Percentiles rank a stretch among this genome's conserved stretches.
Evolutionary conservation across 35 echinoderm and acorn worm species (phyloP).

Genomic region (Ophioderma brevispina): DNA sequence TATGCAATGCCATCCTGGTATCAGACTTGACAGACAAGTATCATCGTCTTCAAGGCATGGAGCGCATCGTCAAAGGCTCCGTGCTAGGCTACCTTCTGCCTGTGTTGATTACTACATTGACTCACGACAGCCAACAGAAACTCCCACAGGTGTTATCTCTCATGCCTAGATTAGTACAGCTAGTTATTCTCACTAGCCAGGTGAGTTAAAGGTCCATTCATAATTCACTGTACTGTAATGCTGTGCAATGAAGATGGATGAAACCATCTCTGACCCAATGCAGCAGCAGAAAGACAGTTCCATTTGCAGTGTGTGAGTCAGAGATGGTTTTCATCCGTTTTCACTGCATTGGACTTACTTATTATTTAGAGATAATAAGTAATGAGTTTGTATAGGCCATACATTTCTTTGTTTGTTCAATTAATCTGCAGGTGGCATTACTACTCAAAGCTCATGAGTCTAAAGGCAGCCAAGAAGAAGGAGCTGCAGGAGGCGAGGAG

Average conservation of each 20-base stretch:
- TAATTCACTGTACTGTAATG: no score
- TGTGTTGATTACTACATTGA: conserved; percentile 58
- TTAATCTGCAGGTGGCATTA: conserved; percentile 44
- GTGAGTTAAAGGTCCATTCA: no score
- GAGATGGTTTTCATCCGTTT: no score
- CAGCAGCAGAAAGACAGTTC: no score
- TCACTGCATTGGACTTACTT: no score
- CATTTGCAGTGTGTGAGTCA: no score
- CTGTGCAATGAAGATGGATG: no score
- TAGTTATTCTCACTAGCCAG: conserved; percentile 76
- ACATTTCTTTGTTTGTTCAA: background rate
- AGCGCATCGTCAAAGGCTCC: conserved; percentile 68
- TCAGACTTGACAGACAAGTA: conserved; percentile 17
- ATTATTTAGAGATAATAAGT: no score
- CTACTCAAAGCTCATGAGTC: background rate
- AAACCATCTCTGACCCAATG: no score
- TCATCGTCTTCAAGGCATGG: conserved; percentile 50
- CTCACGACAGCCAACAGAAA: conserved; percentile 56
- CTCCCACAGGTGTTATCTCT: conserved; percentile 46
- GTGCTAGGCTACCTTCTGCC: conserved; percentile 76
- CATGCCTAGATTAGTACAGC: conserved; percentile 69
- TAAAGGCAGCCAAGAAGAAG: background rate
- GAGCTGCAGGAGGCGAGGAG: background rate
- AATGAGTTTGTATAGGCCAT: background rate
- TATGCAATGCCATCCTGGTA: conserved; percentile 38